phyloP scores from a whole-genome alignment of 2,888 invertebrate species.

The Parnassius mnemosyne region DNA sequence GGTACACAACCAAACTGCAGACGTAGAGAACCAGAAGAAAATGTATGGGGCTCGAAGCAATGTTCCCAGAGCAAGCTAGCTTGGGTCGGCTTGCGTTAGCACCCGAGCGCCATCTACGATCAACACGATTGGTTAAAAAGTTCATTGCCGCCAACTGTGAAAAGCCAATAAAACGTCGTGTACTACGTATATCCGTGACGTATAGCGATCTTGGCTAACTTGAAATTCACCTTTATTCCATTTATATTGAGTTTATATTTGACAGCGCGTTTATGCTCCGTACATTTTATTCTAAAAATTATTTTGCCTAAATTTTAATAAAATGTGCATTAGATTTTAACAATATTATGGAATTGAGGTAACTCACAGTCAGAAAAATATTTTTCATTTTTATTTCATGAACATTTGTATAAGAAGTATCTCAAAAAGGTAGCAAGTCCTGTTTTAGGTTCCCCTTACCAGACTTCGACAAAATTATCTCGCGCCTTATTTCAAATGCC shows the following conservation, averaged over 20 bases:
- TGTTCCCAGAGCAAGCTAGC: slow-evolving; percentile 76
- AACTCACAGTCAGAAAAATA: slow-evolving; percentile 38
- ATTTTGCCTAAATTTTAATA: slow-evolving; percentile 50
- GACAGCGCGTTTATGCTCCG: slow-evolving; percentile 37
- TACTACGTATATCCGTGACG: slow-evolving; percentile 78
- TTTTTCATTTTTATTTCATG: slow-evolving; percentile 48
- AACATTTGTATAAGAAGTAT: slow-evolving; percentile 66
- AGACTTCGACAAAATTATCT: slow-evolving; percentile 68
- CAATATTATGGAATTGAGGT: slow-evolving; percentile 40
- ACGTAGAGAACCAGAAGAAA: slow-evolving; percentile 80
- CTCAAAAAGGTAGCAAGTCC: slow-evolving; percentile 73
- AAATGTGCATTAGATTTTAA: slow-evolving; percentile 46
- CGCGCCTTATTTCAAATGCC: slow-evolving; percentile 77
- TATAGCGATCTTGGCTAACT: slow-evolving; percentile 33
- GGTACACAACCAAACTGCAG: slow-evolving; percentile 79
- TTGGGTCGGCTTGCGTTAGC: slow-evolving; percentile 76
- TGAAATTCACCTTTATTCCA: slow-evolving; percentile 40
- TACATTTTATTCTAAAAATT: slow-evolving; percentile 69
- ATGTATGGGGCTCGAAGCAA: slow-evolving; percentile 80
- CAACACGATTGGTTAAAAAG: slow-evolving; percentile 58
- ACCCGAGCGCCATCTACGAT: slow-evolving; percentile 70
- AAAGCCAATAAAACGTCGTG: slow-evolving; percentile 50
- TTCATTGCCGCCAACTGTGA: slow-evolving; percentile 62
- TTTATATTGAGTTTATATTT: slow-evolving; percentile 33
- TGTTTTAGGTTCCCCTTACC: slow-evolving; percentile 61